phyloP scores from a whole-genome alignment of 2,113 vertebrate species.

The Eleginops maclovinus region DNA sequence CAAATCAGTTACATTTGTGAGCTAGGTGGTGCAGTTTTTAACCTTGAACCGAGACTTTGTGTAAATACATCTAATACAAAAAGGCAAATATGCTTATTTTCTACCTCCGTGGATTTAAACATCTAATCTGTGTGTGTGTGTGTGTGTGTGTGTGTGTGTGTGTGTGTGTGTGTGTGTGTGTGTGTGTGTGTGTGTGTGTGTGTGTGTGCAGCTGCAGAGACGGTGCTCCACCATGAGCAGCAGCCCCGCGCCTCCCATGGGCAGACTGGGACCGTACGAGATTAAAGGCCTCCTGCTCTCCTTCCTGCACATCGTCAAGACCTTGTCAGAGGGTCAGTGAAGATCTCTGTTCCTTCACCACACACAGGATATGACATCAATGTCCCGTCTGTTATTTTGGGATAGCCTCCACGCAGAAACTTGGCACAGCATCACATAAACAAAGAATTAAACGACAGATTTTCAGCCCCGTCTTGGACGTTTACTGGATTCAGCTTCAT shows the following conservation, averaged over 20 bases:
- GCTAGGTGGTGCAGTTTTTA: no score
- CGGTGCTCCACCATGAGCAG: conserved; percentile 84
- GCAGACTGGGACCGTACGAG: conserved; percentile 92
- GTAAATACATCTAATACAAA: no score
- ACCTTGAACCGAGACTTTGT: no score
- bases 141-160: no score
- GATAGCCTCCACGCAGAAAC: background rate
- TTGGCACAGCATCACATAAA: background rate
- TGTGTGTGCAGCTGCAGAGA: conserved; percentile 67
- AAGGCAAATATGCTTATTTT: no score
- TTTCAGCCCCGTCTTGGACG: background rate
- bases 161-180: no score
- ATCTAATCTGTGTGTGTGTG: no score
- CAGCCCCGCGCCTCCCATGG: conserved; percentile 80
- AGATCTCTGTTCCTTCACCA: background rate
- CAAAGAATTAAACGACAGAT: background rate
- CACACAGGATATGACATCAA: background rate
- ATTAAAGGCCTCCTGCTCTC: conserved; percentile 92
- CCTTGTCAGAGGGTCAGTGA: conserved; percentile 93
- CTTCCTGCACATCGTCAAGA: conserved; percentile 92
- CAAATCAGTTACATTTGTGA: no score
- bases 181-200: background rate
- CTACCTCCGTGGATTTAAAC: no score
- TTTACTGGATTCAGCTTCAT: background rate
- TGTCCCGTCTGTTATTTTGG: background rate